Base-by-base conservation (phyloP, 1,140 invertebrate genomes). In the Papilio xuthus region DNA sequence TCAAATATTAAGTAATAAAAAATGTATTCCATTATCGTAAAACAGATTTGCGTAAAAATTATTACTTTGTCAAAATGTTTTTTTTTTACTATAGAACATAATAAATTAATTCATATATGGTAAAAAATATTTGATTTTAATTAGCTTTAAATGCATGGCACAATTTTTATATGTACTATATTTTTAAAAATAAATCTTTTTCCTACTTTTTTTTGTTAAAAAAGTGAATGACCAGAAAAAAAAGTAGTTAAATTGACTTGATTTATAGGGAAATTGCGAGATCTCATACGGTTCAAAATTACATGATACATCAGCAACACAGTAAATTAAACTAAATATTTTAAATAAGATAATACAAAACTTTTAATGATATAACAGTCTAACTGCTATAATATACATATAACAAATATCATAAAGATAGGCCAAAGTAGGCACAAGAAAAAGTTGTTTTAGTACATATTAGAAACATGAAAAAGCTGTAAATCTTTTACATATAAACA, bases 131-230 rank as follows among this genome's bases (percentile, higher is more conserved):
- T 70, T 18, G 1, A 13, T 15, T 32, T 72, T 23, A 72, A 72
- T 26, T 13, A 47, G 42, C 44, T 23, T 44, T 23, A 72, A 44
- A 72, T 72, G 37, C 70, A 72, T 72, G 70, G 70, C 70, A 72
- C 70, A 42, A 28, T 26, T 60, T 26, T 60, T 26, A 26, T 60
- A n/a, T n/a, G n/a, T n/a, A 23, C 56, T 60, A 26, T 12, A 12
- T 60, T 26, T 53, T 53, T n/a, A 44, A 10, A 44, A 44, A 53
- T 53, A 20, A 53, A 20, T 20, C 9, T 20, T 53, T 53, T n/a
- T 9, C 50, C 6, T 53, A 20, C 1, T 20, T 53, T 20, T 18
- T 47, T 8, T 20, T 20, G 18, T 53, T 20, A 9, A 53, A 53
- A 20, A 20, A 7, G 56, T 23, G 8, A 20, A 56, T 53, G 2